phyloP scores from a whole-genome alignment of 2,797 vertebrate genomes.

The Cirrhinus mrigala region DNA sequence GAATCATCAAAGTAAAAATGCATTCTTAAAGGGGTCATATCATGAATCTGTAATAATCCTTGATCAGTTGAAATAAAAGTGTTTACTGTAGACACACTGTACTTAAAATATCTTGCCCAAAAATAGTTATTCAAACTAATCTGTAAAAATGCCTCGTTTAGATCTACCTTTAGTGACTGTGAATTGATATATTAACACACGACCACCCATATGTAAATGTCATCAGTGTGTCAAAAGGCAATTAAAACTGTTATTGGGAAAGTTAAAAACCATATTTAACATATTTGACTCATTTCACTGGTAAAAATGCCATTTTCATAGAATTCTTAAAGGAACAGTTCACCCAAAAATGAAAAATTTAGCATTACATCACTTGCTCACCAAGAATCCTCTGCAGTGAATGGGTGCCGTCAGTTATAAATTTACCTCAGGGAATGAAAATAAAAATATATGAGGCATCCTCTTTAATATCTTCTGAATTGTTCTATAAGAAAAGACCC shows the following conservation, averaged over 20 bases:
- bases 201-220: neutral
- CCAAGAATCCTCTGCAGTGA: neutral
- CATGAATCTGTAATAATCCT: neutral
- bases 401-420: neutral
- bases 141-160: neutral
- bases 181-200: neutral
- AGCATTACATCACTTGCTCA: neutral
- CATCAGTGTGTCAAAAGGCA: neutral
- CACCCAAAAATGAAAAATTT: neutral
- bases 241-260: too few species aligned
- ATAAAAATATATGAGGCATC: neutral
- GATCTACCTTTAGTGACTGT: neutral
- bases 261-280: neutral
- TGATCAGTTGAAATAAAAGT: constrained; percentile 14
- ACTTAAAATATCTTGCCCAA: neutral
- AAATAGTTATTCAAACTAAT: neutral
- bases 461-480: neutral
- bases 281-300: neutral
- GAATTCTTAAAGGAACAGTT: neutral
- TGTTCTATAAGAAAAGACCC: neutral
- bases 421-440: neutral
- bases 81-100: neutral
- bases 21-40: constrained; percentile 14
- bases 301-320: neutral
- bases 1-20: neutral